Percentiles rank a stretch among this genome's conserved stretches.
Evolutionary conservation across 2,113 vertebrate species (phyloP).

Genomic region (Sturnira hondurensis): DNA sequence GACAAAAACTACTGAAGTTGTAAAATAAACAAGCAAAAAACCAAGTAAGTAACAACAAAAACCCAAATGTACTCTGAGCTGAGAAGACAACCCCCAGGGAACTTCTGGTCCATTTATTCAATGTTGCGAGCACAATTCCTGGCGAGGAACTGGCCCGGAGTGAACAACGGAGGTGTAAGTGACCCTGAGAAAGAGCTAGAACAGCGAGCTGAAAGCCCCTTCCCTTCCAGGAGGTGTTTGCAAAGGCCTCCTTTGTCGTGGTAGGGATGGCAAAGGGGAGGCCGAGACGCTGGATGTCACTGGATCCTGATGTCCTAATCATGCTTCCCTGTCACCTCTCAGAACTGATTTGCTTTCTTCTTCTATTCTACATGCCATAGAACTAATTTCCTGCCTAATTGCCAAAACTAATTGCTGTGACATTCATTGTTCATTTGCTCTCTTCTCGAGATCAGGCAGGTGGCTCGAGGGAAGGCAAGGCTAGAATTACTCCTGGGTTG

Average conservation of each 20-base stretch:
- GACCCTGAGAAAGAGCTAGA: neutral
- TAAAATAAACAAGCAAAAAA: neutral
- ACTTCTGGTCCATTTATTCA: neutral
- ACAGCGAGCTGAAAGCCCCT: neutral
- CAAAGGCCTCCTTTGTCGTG: neutral
- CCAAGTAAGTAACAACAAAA: neutral
- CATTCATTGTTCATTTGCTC: constrained; percentile 73
- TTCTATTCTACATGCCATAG: constrained; percentile 46
- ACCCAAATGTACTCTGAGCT: neutral
- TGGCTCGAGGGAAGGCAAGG: constrained; percentile 21
- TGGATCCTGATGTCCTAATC: constrained; percentile 10
- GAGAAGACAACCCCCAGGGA: neutral
- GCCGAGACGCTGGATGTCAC: neutral
- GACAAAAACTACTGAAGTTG: neutral
- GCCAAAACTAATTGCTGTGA: constrained; percentile 74
- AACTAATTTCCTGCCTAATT: constrained; percentile 75
- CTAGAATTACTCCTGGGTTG: constrained; percentile 26
- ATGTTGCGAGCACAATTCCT: neutral
- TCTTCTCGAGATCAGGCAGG: constrained; percentile 55
- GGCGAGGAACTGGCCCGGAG: neutral
- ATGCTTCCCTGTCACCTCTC: constrained; percentile 63
- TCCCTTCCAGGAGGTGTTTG: neutral
- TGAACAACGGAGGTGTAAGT: neutral
- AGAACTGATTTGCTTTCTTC: constrained; percentile 64
- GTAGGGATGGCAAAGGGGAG: neutral